Conservation (phyloP, 2,888 invertebrate species). For the Metacarcinus magister region DNA sequence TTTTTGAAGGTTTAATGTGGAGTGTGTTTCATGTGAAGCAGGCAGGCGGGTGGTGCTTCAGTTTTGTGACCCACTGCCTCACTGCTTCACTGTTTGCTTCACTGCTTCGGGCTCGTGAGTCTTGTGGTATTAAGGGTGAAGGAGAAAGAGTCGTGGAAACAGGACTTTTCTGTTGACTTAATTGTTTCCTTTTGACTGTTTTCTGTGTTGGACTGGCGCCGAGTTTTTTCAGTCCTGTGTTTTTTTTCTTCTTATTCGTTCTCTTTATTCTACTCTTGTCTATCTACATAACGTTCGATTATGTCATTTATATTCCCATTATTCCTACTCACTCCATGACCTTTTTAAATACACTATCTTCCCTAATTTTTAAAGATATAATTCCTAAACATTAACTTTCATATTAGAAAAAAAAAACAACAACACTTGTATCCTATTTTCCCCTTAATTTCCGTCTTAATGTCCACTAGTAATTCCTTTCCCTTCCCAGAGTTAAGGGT, state of each 20-base stretch:
- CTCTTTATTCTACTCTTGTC: too few relatives aligned
- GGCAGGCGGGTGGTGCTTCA: neutral
- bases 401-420: too few relatives aligned
- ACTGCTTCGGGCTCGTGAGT: neutral
- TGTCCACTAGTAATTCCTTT: neutral
- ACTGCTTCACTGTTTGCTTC: neutral
- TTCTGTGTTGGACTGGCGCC: neutral
- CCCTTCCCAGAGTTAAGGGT: neutral
- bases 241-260: neutral
- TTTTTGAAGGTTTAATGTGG: neutral
- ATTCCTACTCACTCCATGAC: too few relatives aligned
- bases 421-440: neutral
- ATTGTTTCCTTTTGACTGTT: slow-evolving; percentile 10
- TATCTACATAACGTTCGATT: too few relatives aligned
- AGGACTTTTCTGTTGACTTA: neutral
- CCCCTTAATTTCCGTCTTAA: neutral
- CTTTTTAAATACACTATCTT: too few relatives aligned
- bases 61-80: too few relatives aligned
- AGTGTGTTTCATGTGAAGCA: neutral
- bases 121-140: neutral
- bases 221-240: neutral
- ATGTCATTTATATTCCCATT: too few relatives aligned
- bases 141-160: neutral
- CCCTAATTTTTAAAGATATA: too few relatives aligned
- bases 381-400: too few relatives aligned